Conservation (phyloP, 2,113 vertebrate genomes). For the Grammomys dolichurus region DNA sequence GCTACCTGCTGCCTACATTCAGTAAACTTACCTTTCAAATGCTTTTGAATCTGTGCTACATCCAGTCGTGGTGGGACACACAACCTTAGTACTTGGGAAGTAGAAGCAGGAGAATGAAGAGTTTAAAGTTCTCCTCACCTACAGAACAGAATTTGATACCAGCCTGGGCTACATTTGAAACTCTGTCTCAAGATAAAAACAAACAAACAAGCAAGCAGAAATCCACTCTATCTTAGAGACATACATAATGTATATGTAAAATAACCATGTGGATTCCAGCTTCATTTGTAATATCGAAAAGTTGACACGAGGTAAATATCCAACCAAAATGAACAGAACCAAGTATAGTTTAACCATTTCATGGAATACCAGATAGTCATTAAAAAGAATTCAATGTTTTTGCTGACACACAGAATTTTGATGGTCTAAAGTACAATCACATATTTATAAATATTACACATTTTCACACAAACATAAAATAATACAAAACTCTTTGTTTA, state of each 20-base stretch:
- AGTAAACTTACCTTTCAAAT: constrained; percentile 29
- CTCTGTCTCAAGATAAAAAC: neutral
- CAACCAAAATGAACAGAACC: constrained; percentile 32
- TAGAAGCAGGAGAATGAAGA: neutral
- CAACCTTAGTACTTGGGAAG: neutral
- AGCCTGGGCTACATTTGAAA: too few species aligned
- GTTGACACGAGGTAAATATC: constrained; percentile 22
- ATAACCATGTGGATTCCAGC: neutral
- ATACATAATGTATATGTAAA: neutral
- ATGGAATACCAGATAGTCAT: neutral
- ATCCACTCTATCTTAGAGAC: neutral
- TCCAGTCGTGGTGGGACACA: neutral
- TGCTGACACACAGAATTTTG: neutral
- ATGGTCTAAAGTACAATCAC: neutral
- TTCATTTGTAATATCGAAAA: constrained; percentile 1
- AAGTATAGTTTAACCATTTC: neutral
- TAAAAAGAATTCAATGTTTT: neutral
- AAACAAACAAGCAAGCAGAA: neutral
- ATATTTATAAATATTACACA: neutral
- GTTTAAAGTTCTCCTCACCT: neutral
- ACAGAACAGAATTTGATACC: neutral
- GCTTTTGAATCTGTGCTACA: neutral
- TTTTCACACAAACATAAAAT: neutral
- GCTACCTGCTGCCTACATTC: neutral
- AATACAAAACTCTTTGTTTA: neutral